Evolutionary conservation across 2,797 vertebrate species (phyloP), one percentile per base, ranked within the genome.

Genomic region (Clarias pachynema): DNA sequence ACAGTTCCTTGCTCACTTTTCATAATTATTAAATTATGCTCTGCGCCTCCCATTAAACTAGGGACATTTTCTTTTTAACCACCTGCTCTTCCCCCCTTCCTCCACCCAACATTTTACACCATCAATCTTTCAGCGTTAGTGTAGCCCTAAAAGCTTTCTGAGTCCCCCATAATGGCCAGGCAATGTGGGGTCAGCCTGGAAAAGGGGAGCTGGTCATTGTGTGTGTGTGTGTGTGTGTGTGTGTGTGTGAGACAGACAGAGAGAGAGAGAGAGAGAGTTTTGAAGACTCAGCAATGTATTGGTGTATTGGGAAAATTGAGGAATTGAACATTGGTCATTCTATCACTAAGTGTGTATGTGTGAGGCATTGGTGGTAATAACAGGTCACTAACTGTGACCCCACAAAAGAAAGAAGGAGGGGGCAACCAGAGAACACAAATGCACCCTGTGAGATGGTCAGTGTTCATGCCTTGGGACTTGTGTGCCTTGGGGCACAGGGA

Each of bases 11-110:
- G 94, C 91, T 94, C 94, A 95, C 95, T 96, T 95, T 96, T 96
- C 95, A 95, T 95, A 95, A 95, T 95, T 95, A 96, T 96, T 96
- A 89, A 94, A 96, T 96, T 96, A 96, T 91, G 92, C 93, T 95
- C 93, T 92, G 94, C 91, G 92, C 93, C 93, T 93, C 93, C 94
- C 94, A 95, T 95, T 95, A 95, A 95, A 95, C 94, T 91, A 89
- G 93, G 93, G 92, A 94, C 94, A 94, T 95, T 94, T 95, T 95
- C 94, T 95, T 95, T 93, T 94, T 95, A 96, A 95, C 95, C 96
- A 96, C 95, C 95, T 96, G 96, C 95, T 96, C 95, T 91, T 89
- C 89, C 87, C 87, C 86, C 83, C 75, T 62, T 81, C 91, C 90
- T 91, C 92, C 89, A 91, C 90, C 68, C 90, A 90, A 89, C 90